Evolutionary conservation across 2,888 invertebrate genomes (phyloP), one percentile per base, ranked within the genome.

Genomic region (Cosmia trapezina): DNA sequence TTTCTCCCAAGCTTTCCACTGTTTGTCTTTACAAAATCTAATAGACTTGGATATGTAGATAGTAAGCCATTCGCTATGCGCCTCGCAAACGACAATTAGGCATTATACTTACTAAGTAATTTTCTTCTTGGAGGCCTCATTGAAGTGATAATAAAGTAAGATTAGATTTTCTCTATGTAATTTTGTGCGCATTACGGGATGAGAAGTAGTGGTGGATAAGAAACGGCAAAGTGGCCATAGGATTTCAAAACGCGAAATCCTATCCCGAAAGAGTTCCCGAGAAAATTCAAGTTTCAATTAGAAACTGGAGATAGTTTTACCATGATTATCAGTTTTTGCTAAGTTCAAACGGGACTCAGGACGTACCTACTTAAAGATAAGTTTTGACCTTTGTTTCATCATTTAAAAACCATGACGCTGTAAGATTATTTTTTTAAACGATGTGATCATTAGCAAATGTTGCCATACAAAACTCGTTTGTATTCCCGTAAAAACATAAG

Each of bases 1-100:
- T 94, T 94, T 94, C 93, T 91, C 94, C 87, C 84, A 87, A 87
- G 89, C 91, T 92, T 90, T 92, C 90, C 89, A 88, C 89, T 87
- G 83, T 85, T 86, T 88, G 86, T 84, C 80, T 84, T 80, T 83
- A 78, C 74, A 84, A 86, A 77, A 85, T 82, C 83, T 83, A 78
- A 85, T 80, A 83, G 75, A 76, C 75, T 81, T 78, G 73, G 67
- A 74, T 81, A 84, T 83, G 71, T 72, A 73, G 83, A 85, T 70
- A 83, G 62, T 76, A 76, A 62, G 54, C 64, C 70, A 86, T 83
- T 85, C 84, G 61, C 64, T 59, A 45, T 82, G 66, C n/a, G 61
- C 59, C 51, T 83, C n/a, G 12, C 57, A 69, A 76, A 76, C 67
- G 71, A 81, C 61, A 83, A 81, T 83, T 76, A 80, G 76, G 67